These are phyloP conservation scores for Xanthorhoe designata DNA, from an alignment of 2,888 invertebrate species.

Conservation along the genomic window DNA sequence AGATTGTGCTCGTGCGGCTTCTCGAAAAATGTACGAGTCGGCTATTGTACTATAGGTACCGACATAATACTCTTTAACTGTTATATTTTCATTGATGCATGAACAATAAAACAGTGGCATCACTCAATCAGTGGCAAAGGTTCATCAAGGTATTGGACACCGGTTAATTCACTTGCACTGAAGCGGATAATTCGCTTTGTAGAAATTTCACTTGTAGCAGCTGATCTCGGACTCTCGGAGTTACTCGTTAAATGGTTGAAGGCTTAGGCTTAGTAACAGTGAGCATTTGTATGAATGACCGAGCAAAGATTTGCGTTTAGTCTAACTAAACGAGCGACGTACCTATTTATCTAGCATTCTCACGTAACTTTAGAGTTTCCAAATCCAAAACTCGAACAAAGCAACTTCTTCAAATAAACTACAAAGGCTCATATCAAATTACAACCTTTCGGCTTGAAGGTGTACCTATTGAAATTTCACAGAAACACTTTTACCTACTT, in stretches of 20 bases:
- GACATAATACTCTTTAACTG: neutral
- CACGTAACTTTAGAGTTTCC: slow-evolving; percentile 7
- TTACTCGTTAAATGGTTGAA: neutral
- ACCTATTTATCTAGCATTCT: neutral
- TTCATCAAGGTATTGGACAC: neutral
- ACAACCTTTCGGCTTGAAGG: slow-evolving; percentile 9
- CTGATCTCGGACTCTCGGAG: neutral
- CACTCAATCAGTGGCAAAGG: neutral
- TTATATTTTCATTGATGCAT: neutral
- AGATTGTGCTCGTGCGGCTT: slow-evolving; percentile 21
- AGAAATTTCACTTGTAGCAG: neutral
- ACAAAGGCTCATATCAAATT: slow-evolving; percentile 13
- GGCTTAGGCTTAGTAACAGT: neutral
- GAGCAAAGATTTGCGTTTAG: neutral
- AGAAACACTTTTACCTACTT: slow-evolving; percentile 2
- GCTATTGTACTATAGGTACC: neutral
- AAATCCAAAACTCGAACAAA: slow-evolving; percentile 12
- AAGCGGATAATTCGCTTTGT: slow-evolving; percentile 21
- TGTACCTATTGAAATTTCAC: slow-evolving; percentile 12
- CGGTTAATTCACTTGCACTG: slow-evolving; percentile 24
- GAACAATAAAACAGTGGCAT: neutral
- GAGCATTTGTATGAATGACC: neutral
- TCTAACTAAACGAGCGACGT: neutral
- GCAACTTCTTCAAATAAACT: slow-evolving; percentile 8
- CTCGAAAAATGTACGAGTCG: slow-evolving; percentile 13